These are phyloP conservation scores for Microctonus hyperodae DNA, from an alignment of 2,888 invertebrate genomes.

Conservation along the genomic window DNA sequence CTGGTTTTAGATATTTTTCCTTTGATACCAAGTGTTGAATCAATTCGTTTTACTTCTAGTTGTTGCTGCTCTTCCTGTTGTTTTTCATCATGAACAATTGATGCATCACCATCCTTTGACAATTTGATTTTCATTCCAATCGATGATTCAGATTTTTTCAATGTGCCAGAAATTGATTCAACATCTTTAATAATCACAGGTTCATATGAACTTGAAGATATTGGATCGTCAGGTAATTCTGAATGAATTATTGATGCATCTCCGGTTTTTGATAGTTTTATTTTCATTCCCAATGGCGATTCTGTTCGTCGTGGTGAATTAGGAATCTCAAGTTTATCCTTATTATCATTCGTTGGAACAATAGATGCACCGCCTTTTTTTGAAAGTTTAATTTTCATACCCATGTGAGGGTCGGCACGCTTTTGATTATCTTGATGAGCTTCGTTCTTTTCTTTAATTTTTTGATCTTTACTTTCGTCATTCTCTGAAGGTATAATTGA, in stretches of 20 bases:
- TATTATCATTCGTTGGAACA: conserved; percentile 40
- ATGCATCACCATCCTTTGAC: conserved; percentile 55
- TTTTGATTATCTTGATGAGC: conserved; percentile 35
- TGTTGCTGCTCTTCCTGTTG: conserved; percentile 38
- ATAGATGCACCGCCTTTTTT: conserved; percentile 56
- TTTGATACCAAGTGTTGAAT: conserved; percentile 59
- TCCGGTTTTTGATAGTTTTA: conserved; percentile 52
- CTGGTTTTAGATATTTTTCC: conserved; percentile 59
- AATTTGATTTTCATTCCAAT: conserved; percentile 59
- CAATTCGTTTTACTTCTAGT: conserved; percentile 47
- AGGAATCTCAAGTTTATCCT: conserved; percentile 44
- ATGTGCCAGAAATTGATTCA: conserved; percentile 6
- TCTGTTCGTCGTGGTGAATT: conserved; percentile 44
- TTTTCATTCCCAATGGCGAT: conserved; percentile 43
- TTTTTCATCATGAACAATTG: conserved; percentile 51
- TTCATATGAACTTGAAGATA: not conserved
- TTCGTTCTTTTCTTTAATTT: conserved; percentile 35
- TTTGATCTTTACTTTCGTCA: not conserved
- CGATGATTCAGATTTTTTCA: conserved; percentile 33
- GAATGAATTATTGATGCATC: conserved; percentile 55
- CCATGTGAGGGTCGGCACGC: conserved; percentile 39
- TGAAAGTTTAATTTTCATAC: conserved; percentile 57
- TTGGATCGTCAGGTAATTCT: conserved; percentile 47
- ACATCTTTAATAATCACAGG: conserved; percentile 33
- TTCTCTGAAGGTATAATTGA: conserved; percentile 40